Evolutionary conservation across 2,113 vertebrate species (phyloP).

Genomic region (Crotalus viridis): DNA sequence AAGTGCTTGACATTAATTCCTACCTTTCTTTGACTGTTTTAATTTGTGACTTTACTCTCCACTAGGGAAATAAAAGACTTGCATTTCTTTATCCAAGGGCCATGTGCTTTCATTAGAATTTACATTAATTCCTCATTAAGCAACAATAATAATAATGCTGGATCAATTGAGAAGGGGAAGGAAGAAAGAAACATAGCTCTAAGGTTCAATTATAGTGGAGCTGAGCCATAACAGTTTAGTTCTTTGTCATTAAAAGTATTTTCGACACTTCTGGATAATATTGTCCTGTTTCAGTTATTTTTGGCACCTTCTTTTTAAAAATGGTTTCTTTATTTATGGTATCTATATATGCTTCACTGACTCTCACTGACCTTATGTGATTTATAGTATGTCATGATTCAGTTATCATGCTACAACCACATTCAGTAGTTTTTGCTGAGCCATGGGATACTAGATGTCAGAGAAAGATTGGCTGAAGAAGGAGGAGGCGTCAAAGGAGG

Average conservation of each 20-base stretch:
- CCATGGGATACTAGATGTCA: neutral
- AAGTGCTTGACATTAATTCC: constrained; percentile 50
- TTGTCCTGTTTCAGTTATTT: neutral
- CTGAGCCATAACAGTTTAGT: neutral
- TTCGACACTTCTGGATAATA: neutral
- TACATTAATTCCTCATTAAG: constrained; percentile 71
- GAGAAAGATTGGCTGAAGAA: neutral
- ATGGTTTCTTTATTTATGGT: neutral
- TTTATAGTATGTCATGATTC: neutral
- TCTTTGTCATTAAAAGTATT: neutral
- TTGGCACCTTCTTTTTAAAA: neutral
- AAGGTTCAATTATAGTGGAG: constrained; percentile 49
- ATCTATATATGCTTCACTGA: neutral
- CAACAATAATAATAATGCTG: constrained; percentile 61
- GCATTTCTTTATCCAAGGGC: constrained; percentile 55
- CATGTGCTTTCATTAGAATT: constrained; percentile 68
- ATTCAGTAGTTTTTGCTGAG: neutral
- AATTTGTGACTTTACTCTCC: constrained; percentile 63
- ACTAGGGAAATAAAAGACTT: constrained; percentile 64
- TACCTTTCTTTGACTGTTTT: constrained; percentile 57
- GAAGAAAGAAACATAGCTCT: constrained; percentile 50
- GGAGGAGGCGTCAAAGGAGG: neutral
- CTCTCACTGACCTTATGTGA: neutral
- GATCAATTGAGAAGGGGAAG: constrained; percentile 59
- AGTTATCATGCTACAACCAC: neutral